Conservation (phyloP, 2,888 invertebrate genomes). For the Melikaiella ostensackeni region DNA sequence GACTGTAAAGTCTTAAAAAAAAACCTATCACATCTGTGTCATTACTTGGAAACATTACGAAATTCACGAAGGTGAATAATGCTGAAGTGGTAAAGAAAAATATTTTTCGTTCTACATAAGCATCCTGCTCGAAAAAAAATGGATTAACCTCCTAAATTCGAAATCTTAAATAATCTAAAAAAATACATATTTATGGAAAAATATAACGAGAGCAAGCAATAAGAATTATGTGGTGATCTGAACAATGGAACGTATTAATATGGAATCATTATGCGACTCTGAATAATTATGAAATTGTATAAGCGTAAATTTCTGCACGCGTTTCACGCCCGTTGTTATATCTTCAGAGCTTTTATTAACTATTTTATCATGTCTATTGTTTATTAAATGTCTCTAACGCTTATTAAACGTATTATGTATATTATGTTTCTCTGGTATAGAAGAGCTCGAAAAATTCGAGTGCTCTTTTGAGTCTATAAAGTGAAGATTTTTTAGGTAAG, state of each 20-base stretch:
- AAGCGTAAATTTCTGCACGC: constrained; percentile 36
- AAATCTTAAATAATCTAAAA: neutral
- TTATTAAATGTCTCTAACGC: neutral
- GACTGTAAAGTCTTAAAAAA: neutral
- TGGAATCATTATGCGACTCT: constrained; percentile 15
- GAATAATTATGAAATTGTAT: neutral
- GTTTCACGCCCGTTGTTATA: constrained; percentile 28
- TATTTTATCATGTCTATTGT: constrained; percentile 6
- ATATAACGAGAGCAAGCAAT: neutral
- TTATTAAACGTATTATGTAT: constrained; percentile 19
- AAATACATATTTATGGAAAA: neutral
- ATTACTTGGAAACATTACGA: constrained; percentile 7
- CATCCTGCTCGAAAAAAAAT: neutral
- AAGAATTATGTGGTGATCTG: constrained; percentile 11
- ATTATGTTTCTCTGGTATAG: constrained; percentile 22
- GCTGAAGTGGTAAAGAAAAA: constrained; percentile 25
- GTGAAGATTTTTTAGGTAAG: neutral
- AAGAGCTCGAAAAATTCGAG: neutral
- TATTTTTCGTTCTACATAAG: neutral
- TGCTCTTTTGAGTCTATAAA: constrained; percentile 5
- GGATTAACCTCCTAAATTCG: neutral
- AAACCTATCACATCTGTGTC: constrained; percentile 25
- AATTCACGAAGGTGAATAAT: constrained; percentile 27
- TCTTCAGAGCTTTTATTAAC: constrained; percentile 23
- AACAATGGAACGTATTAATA: constrained; percentile 21